Evolutionary conservation across 2,113 vertebrate species (phyloP).

Genomic region (Tiliqua scincoides): DNA sequence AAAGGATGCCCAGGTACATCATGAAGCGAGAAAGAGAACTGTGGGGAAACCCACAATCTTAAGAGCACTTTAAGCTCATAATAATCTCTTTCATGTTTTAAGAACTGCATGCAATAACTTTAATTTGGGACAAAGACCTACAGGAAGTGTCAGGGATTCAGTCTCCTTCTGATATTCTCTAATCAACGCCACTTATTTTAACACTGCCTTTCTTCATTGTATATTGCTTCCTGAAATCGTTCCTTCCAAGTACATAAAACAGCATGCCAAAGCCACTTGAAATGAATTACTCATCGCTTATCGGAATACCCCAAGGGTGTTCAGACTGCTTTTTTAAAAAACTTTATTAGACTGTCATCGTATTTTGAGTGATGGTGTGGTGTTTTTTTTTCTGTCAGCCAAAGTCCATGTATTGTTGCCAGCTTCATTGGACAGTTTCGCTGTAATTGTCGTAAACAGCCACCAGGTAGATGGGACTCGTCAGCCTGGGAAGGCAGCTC

Average conservation of each 20-base stretch:
- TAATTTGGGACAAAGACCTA: constrained; percentile 28
- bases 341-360: constrained; percentile 40
- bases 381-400: constrained; percentile 45
- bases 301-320: constrained; percentile 30
- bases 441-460: too few relatives aligned
- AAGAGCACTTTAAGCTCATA: neutral
- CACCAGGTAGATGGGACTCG: too few relatives aligned
- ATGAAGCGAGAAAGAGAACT: neutral
- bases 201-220: constrained; percentile 35
- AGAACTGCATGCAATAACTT: neutral
- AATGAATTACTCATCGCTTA: constrained; percentile 44
- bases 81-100: neutral
- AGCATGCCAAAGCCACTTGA: constrained; percentile 24
- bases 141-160: constrained; percentile 5
- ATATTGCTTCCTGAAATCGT: constrained; percentile 47
- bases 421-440: too few relatives aligned
- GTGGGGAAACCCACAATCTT: neutral
- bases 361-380: constrained; percentile 33
- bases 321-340: constrained; percentile 37
- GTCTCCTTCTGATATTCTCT: constrained; percentile 30
- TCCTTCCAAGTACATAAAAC: constrained; percentile 47
- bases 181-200: constrained; percentile 24
- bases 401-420: constrained; percentile 15
- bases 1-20: neutral
- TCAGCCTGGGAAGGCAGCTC: too few relatives aligned